Conservation (phyloP, 2,888 invertebrate species). For the Spatulosminthurus flaviceps region DNA sequence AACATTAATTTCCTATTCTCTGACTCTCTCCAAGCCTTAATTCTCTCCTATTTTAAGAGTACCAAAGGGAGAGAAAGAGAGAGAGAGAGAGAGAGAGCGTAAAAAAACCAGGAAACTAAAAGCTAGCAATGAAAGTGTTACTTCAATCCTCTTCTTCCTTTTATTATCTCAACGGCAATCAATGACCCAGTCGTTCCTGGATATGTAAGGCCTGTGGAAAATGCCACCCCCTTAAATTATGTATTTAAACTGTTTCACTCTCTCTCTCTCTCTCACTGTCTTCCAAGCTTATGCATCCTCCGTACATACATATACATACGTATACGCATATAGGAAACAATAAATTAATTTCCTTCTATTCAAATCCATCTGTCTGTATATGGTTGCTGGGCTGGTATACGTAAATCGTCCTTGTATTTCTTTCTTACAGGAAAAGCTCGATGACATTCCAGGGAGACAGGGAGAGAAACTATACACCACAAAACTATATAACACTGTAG, state of each 20-base stretch:
- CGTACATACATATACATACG: not conserved
- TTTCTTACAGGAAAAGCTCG: too few relatives aligned
- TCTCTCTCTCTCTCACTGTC: too few relatives aligned
- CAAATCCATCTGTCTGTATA: not conserved
- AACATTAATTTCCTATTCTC: constrained; percentile 49
- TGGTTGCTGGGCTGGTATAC: too few relatives aligned
- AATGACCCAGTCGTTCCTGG: not conserved
- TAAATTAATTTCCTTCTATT: constrained; percentile 2
- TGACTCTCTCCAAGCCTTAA: constrained; percentile 24
- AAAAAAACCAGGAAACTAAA: constrained; percentile 9
- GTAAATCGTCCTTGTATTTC: too few relatives aligned
- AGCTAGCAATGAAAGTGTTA: constrained; percentile 27
- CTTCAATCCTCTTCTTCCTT: constrained; percentile 18
- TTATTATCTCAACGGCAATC: constrained; percentile 21
- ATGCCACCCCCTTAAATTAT: not conserved
- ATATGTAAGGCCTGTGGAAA: not conserved
- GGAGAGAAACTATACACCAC: not conserved
- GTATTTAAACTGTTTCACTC: not conserved
- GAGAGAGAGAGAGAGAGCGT: too few relatives aligned
- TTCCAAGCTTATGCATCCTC: too few relatives aligned
- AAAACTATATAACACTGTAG: not conserved
- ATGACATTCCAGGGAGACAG: too few relatives aligned
- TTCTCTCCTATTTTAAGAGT: constrained; percentile 20
- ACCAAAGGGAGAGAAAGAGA: too few relatives aligned
- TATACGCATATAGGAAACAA: not conserved